Evolutionary conservation across 2,888 invertebrate genomes (phyloP), one percentile per base, ranked within the genome.

Genomic region (Watsonalla cultraria): DNA sequence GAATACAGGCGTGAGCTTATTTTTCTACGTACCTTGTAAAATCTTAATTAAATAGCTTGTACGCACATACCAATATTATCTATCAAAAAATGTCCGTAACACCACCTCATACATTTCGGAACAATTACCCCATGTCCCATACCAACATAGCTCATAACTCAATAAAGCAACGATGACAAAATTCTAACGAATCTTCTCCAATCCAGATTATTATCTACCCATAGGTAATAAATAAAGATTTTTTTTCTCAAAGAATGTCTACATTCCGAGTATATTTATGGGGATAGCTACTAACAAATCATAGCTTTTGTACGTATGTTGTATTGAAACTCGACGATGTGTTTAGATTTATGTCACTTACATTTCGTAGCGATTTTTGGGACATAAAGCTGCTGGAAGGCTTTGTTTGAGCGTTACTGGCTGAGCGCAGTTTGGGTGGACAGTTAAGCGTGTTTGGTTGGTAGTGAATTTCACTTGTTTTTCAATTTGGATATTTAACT

Each of bases 231-330:
- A 85, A 87, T 86, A 78, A 78, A 69, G 67, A 66, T 76, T 24
- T 82, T 81, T 78, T 81, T 78, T 78, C 64, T 69, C 59, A 68
- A 64, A 65, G 37, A 47, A 50, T 47, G 62, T 69, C 68, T 66
- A 75, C 71, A 71, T 62, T 57, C 58, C 56, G 53, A 37, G 15
- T 64, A 64, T 82, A 84, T 86, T 85, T 85, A 87, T 82, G 76
- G 74, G 71, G 72, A 57, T 59, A 61, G 72, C 58, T 71, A 66
- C 74, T 69, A 82, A 89, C 88, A 88, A 87, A 87, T 89, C 88
- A 87, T 82, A 60, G 74, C 72, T 75, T 77, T 85, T 82, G 79
- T 78, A 62, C 58, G 65, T 58, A 64, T 65, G 61, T 62, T 65
- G 76, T 75, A 77, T 84, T 79, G 78, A 72, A 62, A 78, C 69